Percentiles rank a stretch among this genome's conserved stretches.
Evolutionary conservation across 2,888 invertebrate genomes (phyloP).

Genomic region (Cerceris ruficornis): DNA sequence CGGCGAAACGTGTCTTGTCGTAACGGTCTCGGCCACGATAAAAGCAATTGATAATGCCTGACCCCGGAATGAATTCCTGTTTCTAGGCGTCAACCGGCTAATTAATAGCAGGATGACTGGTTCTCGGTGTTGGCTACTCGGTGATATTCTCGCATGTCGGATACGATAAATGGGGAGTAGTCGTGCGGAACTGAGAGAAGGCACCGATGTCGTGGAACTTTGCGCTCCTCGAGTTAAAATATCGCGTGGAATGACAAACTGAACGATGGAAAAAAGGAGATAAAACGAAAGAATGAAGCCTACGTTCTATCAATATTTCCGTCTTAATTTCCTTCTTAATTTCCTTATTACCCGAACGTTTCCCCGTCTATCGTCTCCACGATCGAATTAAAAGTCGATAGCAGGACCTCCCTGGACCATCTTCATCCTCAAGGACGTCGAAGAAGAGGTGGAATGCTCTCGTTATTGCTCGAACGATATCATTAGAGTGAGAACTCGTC

Average conservation of each 20-base stretch:
- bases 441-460: slow-evolving; percentile 9
- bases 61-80: slow-evolving; percentile 65
- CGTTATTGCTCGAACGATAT: slow-evolving; percentile 61
- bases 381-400: not conserved
- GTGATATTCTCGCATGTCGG: slow-evolving; percentile 62
- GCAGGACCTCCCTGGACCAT: not conserved
- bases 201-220: slow-evolving; percentile 28
- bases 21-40: slow-evolving; percentile 58
- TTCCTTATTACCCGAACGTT: not conserved
- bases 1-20: slow-evolving; percentile 35
- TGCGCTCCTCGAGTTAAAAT: slow-evolving; percentile 20
- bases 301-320: not conserved
- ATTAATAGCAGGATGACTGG: slow-evolving; percentile 72
- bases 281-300: not conserved
- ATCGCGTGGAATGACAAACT: not conserved
- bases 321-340: no score
- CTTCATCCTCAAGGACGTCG: slow-evolving; percentile 35
- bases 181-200: slow-evolving; percentile 58
- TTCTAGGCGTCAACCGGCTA: slow-evolving; percentile 70
- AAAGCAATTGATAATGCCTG: slow-evolving; percentile 48
- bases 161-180: slow-evolving; percentile 60
- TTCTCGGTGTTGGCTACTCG: slow-evolving; percentile 59
- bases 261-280: slow-evolving; percentile 1
- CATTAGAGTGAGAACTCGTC: slow-evolving; percentile 66
- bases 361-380: not conserved